Conservation (phyloP, 2,113 vertebrate species). For the Bolborhynchus lineola region DNA sequence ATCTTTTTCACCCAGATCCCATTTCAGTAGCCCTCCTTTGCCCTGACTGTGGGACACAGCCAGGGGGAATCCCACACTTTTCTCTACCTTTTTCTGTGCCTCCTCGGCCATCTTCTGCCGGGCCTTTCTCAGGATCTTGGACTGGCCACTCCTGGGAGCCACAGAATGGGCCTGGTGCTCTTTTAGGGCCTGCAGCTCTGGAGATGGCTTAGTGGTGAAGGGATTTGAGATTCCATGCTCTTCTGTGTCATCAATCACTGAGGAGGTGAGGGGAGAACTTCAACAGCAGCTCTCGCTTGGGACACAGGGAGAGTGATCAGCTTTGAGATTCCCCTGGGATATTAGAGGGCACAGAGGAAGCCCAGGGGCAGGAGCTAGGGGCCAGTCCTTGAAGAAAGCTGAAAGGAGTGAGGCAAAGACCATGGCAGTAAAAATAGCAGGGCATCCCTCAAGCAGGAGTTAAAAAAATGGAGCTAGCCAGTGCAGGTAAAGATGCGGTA, state of each 20-base stretch:
- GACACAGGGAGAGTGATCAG: background rate
- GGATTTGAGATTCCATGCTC: constrained; percentile 77
- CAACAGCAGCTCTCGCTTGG: background rate
- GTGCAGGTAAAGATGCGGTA: background rate
- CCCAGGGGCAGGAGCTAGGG: background rate
- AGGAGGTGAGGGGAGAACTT: background rate
- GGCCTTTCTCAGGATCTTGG: constrained; percentile 80
- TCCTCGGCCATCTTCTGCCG: constrained; percentile 72
- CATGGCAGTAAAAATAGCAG: background rate
- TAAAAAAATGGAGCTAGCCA: background rate
- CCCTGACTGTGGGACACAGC: background rate
- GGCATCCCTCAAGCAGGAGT: background rate
- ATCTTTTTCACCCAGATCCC: background rate
- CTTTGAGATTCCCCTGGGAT: background rate
- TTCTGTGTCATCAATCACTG: constrained; percentile 79
- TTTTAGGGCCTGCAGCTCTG: constrained; percentile 83
- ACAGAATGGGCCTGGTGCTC: constrained; percentile 79
- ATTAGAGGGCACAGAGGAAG: background rate
- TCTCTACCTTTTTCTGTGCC: constrained; percentile 70
- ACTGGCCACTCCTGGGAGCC: constrained; percentile 67
- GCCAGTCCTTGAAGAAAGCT: background rate
- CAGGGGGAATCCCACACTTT: background rate
- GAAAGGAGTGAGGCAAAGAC: background rate
- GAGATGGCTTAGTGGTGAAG: constrained; percentile 82
- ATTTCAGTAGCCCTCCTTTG: background rate